Percentiles rank a stretch among this genome's conserved stretches.
Conservation (phyloP, 2,888 invertebrate species). For the Acronicta leporina region DNA sequence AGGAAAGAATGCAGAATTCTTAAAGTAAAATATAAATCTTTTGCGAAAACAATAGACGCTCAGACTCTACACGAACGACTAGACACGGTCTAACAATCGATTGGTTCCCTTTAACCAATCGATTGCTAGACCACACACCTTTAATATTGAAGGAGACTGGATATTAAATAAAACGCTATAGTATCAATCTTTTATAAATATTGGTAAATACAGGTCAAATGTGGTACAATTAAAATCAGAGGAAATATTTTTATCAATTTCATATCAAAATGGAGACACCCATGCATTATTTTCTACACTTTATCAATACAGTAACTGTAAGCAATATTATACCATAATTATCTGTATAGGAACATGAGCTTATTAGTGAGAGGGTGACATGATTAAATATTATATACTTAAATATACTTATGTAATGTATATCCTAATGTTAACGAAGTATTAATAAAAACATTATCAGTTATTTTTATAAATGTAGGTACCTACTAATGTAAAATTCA, state of each 20-base stretch:
- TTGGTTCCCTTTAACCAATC: no score
- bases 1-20: no score
- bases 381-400: neutral
- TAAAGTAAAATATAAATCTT: no score
- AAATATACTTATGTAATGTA: conserved; percentile 1
- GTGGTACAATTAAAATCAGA: conserved; percentile 88
- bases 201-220: conserved; percentile 89
- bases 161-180: conserved; percentile 78
- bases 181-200: conserved; percentile 89
- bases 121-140: no score
- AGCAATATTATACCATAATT: conserved; percentile 73
- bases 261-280: conserved; percentile 87
- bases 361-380: conserved; percentile 70
- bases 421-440: neutral
- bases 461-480: conserved; percentile 1
- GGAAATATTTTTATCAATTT: conserved; percentile 87
- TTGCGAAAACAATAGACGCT: no score
- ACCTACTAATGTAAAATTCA: conserved; percentile 1
- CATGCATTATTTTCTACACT: conserved; percentile 88
- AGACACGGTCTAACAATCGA: no score
- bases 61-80: no score
- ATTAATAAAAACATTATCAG: conserved; percentile 4
- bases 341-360: conserved; percentile 82
- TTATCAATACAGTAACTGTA: conserved; percentile 80
- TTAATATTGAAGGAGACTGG: conserved; percentile 18